Evolutionary conservation across 92 coral and sea anemone genomes (phyloP).

Genomic region (Desmophyllum pertusum): DNA sequence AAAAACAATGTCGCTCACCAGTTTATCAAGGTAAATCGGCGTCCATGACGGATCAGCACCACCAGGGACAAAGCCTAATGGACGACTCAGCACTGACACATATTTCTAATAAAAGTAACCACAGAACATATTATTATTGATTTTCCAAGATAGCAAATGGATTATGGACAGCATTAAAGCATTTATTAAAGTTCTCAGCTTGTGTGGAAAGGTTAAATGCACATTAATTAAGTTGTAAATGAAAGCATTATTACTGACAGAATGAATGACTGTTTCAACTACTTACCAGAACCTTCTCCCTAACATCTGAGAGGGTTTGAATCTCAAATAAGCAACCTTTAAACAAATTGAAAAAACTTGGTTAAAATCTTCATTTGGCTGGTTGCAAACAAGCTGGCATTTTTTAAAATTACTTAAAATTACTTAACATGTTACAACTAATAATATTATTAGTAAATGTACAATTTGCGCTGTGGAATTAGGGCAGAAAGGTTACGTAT

Average conservation of each 20-base stretch:
- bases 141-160: no score
- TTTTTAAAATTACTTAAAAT: no score
- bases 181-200: no score
- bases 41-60: constrained; percentile 65
- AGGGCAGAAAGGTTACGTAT: no score
- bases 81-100: constrained; percentile 93
- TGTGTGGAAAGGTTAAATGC: no score
- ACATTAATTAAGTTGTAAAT: no score
- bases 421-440: no score
- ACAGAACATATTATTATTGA: background rate
- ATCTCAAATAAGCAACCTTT: constrained; percentile 89
- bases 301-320: constrained; percentile 92
- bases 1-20: constrained; percentile 43
- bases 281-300: constrained; percentile 96
- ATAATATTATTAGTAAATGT: no score
- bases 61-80: constrained; percentile 53
- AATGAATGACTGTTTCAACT: no score
- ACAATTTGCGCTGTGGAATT: no score
- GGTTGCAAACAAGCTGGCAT: background rate
- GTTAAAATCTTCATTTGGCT: background rate
- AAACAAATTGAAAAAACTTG: background rate
- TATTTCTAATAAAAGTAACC: constrained; percentile 62
- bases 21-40: constrained; percentile 65
- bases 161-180: no score
- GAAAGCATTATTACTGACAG: no score